These are phyloP conservation scores for Diplosoma virens DNA, from an alignment of 23 tunicate species.

Conservation along the genomic window DNA sequence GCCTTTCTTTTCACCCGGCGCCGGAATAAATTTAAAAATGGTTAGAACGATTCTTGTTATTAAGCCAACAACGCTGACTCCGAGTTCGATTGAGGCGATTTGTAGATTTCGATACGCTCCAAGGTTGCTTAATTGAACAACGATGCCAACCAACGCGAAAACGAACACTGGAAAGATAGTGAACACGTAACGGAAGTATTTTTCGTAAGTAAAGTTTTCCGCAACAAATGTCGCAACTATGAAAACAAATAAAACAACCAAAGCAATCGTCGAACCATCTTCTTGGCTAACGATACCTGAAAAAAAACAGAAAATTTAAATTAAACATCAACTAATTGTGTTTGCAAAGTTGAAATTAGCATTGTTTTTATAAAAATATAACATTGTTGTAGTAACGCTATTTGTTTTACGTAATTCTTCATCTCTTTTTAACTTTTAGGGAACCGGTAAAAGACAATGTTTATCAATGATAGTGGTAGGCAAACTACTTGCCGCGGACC, in stretches of 20 bases:
- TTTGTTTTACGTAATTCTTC: too few relatives aligned
- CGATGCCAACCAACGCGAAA: constrained; percentile 12
- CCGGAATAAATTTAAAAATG: neutral
- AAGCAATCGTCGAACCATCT: constrained; percentile 17
- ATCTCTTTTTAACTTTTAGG: too few relatives aligned
- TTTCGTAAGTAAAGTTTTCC: constrained; percentile 10
- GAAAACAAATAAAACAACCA: constrained; percentile 5
- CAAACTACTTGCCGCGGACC: too few relatives aligned
- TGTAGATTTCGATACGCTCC: constrained; percentile 15
- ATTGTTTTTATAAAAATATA: too few relatives aligned
- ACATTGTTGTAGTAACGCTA: too few relatives aligned
- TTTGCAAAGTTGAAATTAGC: too few relatives aligned
- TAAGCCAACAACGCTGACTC: constrained; percentile 6
- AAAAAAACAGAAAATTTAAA: too few relatives aligned
- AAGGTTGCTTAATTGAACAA: neutral
- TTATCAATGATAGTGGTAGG: too few relatives aligned
- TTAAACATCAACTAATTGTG: too few relatives aligned
- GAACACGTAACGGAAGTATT: constrained; percentile 33
- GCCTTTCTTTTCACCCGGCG: too few relatives aligned
- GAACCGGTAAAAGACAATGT: too few relatives aligned
- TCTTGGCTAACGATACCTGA: constrained; percentile 1
- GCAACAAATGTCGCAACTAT: constrained; percentile 11
- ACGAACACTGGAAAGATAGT: constrained; percentile 37
- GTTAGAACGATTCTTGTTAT: neutral
- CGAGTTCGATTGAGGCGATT: constrained; percentile 22